Conservation (phyloP, 1,140 invertebrate genomes). For the Drosophila sp. region DNA sequence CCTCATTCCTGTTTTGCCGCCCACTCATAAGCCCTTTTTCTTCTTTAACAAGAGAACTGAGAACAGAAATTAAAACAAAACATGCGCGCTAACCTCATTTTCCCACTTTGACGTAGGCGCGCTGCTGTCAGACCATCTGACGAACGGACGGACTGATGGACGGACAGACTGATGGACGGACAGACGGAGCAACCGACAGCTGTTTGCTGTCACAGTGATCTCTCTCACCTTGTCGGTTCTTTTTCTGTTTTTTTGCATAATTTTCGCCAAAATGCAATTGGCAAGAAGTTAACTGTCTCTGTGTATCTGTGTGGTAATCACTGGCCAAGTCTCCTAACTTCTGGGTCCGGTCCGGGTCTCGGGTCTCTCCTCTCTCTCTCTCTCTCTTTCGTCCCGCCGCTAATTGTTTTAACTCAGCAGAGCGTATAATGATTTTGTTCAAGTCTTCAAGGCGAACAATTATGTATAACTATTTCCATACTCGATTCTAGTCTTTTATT, state of each 20-base stretch:
- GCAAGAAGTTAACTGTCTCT: background rate
- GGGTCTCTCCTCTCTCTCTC: background rate
- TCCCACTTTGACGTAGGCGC: conserved; percentile 26
- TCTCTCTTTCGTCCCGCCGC: background rate
- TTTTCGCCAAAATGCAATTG: conserved; percentile 40
- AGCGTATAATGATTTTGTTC: conserved; percentile 25
- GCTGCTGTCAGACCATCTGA: conserved; percentile 13
- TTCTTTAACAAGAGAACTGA: conserved; percentile 4
- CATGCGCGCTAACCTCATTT: conserved; percentile 69
- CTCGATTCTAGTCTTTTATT: background rate
- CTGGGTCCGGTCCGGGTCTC: background rate
- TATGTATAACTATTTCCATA: conserved; percentile 19
- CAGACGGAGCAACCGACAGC: conserved; percentile 50
- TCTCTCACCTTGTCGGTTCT: conserved; percentile 43
- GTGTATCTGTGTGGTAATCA: conserved; percentile 33
- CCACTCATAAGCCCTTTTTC: conserved; percentile 27
- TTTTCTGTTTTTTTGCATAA: conserved; percentile 24
- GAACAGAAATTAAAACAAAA: conserved; percentile 52
- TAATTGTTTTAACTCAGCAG: conserved; percentile 16
- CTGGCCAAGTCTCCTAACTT: conserved; percentile 1
- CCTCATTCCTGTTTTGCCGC: conserved; percentile 41
- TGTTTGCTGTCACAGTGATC: conserved; percentile 73
- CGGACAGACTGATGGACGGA: no score
- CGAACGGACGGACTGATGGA: no score
- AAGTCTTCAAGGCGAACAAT: conserved; percentile 20